phyloP scores from a whole-genome alignment of 2,888 invertebrate genomes.

The Trypoxylon attenuatum region DNA sequence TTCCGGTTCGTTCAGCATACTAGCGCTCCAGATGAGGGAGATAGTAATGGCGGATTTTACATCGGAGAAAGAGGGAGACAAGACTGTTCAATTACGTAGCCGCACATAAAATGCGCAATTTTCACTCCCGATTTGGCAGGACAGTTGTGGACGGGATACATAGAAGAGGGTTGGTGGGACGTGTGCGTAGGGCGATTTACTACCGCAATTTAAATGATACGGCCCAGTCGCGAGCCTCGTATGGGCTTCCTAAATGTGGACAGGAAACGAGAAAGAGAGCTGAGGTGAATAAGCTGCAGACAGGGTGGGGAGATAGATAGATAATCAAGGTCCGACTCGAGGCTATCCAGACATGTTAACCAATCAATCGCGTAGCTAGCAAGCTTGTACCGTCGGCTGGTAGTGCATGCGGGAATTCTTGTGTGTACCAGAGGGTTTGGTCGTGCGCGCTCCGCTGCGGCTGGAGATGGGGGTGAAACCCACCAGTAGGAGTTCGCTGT shows the following conservation, averaged over 20 bases:
- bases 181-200: conserved; percentile 31
- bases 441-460: conserved; percentile 35
- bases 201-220: conserved; percentile 57
- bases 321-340: conserved; percentile 64
- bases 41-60: no score
- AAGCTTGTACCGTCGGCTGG: conserved; percentile 43
- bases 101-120: conserved; percentile 40
- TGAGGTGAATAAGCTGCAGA: conserved; percentile 54
- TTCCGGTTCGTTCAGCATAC: no score
- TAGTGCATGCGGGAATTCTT: conserved; percentile 35
- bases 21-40: no score
- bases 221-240: conserved; percentile 6
- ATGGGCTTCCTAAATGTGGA: no score
- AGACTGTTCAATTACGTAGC: conserved; percentile 42
- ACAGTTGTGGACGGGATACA: conserved; percentile 14
- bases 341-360: conserved; percentile 66
- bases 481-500: conserved; percentile 42
- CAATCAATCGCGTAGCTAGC: conserved; percentile 64
- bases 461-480: conserved; percentile 32
- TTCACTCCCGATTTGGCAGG: conserved; percentile 17
- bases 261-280: conserved; percentile 29
- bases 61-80: background rate
- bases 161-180: conserved; percentile 5
- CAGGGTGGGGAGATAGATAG: conserved; percentile 64
- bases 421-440: conserved; percentile 36